Percentiles rank a stretch among this genome's conserved stretches.
These are phyloP conservation scores for Fratercula arctica DNA, from an alignment of 2,797 vertebrate genomes.

Conservation along the genomic window DNA sequence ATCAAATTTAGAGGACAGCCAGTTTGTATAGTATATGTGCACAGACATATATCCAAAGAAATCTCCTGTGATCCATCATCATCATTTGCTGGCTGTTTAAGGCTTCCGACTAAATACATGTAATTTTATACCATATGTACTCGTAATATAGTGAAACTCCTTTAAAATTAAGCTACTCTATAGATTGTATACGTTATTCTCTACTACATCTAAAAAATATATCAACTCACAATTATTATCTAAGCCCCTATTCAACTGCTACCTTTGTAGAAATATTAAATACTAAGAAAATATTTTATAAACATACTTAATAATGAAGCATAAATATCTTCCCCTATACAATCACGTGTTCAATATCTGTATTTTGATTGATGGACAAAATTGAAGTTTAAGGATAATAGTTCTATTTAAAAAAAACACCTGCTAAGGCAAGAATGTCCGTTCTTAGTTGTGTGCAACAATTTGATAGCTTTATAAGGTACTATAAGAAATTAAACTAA, in stretches of 20 bases:
- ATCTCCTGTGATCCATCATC: neutral
- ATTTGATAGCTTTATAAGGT: slow-evolving; percentile 42
- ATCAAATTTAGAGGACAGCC: neutral
- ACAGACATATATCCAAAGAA: neutral
- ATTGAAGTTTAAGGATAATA: slow-evolving; percentile 21
- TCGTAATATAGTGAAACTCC: neutral
- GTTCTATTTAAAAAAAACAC: neutral
- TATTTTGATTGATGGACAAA: neutral
- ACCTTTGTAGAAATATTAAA: neutral
- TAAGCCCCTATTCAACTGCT: neutral
- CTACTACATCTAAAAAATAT: neutral
- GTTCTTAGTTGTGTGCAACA: slow-evolving; percentile 36
- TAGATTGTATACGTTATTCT: neutral
- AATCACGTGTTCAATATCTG: neutral
- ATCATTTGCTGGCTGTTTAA: neutral
- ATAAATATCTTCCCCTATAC: neutral
- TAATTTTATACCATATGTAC: neutral
- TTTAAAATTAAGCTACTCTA: neutral
- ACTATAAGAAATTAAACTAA: slow-evolving; percentile 12
- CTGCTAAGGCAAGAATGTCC: neutral
- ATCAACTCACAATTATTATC: neutral
- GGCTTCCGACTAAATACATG: neutral
- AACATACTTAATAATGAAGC: neutral
- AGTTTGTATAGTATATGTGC: neutral
- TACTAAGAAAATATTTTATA: neutral